Conservation (phyloP, 2,888 invertebrate species). For the Drosophila infuscata region DNA sequence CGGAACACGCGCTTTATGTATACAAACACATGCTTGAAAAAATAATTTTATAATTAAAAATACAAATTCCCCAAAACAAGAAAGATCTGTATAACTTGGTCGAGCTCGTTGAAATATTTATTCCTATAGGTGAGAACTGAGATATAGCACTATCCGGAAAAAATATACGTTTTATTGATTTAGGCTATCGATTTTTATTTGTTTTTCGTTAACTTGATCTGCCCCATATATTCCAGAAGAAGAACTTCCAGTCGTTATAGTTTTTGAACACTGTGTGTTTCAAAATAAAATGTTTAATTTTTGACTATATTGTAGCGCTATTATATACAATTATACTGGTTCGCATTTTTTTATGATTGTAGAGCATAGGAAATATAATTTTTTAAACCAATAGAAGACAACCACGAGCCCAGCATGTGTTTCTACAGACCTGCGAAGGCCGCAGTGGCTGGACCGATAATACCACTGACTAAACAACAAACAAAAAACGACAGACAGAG, state of each 20-base stretch:
- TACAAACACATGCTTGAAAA: not conserved
- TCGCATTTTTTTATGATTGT: not conserved
- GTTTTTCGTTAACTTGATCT: not conserved
- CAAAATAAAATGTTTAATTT: not conserved
- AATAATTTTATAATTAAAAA: not conserved
- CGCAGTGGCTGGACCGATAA: conserved; percentile 29
- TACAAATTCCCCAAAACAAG: not conserved
- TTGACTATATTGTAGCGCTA: not conserved
- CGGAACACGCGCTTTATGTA: not conserved
- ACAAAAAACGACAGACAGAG: conserved; percentile 20
- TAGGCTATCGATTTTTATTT: not conserved
- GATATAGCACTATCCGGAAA: not conserved
- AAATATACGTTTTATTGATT: not conserved
- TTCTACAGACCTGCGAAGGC: not conserved
- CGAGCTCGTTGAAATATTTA: too few species aligned
- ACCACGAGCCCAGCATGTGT: conserved; percentile 40
- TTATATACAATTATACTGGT: not conserved
- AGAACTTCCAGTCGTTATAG: not conserved
- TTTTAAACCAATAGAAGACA: not conserved
- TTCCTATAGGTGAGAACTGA: not conserved
- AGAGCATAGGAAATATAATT: not conserved
- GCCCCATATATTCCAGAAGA: not conserved
- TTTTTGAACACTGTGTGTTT: not conserved
- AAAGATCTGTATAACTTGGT: not conserved
- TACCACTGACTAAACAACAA: conserved; percentile 39